Base-by-base conservation (phyloP, 2,113 vertebrate genomes). In the Varanus komodoensis region DNA sequence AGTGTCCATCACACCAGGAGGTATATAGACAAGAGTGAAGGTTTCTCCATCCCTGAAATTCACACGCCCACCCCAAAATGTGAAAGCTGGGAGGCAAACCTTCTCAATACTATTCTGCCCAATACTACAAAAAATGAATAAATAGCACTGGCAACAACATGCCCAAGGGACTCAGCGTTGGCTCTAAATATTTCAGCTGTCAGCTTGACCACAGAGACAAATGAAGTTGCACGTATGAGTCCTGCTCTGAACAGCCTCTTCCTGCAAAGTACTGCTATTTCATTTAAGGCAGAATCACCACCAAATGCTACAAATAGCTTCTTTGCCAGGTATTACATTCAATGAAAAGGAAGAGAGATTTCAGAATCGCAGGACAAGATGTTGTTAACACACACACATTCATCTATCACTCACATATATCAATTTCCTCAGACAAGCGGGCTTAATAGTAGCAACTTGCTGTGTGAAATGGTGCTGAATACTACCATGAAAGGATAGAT, bases 371-470 rank as follows among this genome's bases (percentile, higher is more conserved):
- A 15, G 69, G 52, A 57, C 29, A 74, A 57, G 34, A 86, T 38
- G n/a, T 57, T 82, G 50, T 73, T 82, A 88, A 44, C 50, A 44
- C 38, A 38, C 68, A 82, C n/a, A 82, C n/a, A n/a, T n/a, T 82
- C 34, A 57, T 73, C 52, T 82, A 61, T 73, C 67, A 82, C 69
- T 82, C 73, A 73, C 29, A 21, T 88, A 57, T 82, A 88, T 88
- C 87, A 82, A 44, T 88, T 88, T 88, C 68, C 50, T 88, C 79
- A 82, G n/a, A 88, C 67, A 82, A 82, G 87, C 34, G 73, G 50
- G 78, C 34, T 88, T 50, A 82, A 82, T 27, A 88, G 67, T 3
- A 44, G 68, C 68, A 27, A 73, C 67, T 82, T n/a, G 82, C 50
- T 88, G 23, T 73, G n/a, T 57, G 79, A 73, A 88, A 82, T 82